Conservation (phyloP, 2,888 invertebrate genomes). For the Prenolepis imparis region DNA sequence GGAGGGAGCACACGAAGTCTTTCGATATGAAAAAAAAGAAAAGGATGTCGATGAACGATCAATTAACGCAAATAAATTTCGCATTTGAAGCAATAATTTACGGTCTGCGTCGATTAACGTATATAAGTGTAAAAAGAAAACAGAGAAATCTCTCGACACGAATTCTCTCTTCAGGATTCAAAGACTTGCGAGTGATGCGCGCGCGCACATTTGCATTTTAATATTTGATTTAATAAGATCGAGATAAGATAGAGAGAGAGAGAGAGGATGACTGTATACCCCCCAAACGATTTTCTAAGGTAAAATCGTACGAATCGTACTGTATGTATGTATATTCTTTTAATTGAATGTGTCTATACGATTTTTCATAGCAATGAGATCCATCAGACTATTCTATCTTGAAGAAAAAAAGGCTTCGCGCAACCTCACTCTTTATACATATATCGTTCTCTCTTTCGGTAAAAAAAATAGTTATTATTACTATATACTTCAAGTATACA, state of each 20-base stretch:
- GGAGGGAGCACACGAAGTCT: constrained; percentile 32
- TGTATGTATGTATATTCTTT: constrained; percentile 57
- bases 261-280: constrained; percentile 33
- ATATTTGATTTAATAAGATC: constrained; percentile 36
- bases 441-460: constrained; percentile 56
- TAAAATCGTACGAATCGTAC: constrained; percentile 31
- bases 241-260: constrained; percentile 39
- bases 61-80: constrained; percentile 43
- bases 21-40: constrained; percentile 16
- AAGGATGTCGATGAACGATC: constrained; percentile 41
- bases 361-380: constrained; percentile 38
- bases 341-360: constrained; percentile 38
- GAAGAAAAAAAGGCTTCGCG: constrained; percentile 49
- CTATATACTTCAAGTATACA: constrained; percentile 55
- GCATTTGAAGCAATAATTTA: constrained; percentile 55
- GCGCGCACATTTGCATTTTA: constrained; percentile 32
- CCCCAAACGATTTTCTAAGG: constrained; percentile 41
- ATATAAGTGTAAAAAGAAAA: background rate
- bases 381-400: constrained; percentile 40
- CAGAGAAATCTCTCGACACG: constrained; percentile 10
- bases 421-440: constrained; percentile 58
- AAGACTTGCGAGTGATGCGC: background rate
- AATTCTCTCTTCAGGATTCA: constrained; percentile 35
- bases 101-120: constrained; percentile 36
- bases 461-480: constrained; percentile 47